Percentiles rank a stretch among this genome's conserved stretches.
phyloP scores from a whole-genome alignment of 2,797 vertebrate species.

The Muscicapa striata region DNA sequence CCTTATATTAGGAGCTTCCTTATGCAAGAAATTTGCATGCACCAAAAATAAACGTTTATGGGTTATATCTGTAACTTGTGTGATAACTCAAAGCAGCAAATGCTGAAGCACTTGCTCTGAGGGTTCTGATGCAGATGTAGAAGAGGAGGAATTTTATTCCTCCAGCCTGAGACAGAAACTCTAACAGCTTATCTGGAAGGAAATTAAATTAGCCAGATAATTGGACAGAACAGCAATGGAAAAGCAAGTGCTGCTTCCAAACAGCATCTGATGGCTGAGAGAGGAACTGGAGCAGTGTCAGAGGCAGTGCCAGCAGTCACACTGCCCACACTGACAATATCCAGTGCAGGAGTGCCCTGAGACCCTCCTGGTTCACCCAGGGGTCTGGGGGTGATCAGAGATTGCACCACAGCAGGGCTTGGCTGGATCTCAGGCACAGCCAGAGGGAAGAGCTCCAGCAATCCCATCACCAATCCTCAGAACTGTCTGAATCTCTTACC shows the following conservation, averaged over 20 bases:
- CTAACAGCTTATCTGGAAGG: slow-evolving; percentile 26
- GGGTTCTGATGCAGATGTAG: background rate
- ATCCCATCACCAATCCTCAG: background rate
- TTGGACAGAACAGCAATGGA: slow-evolving; percentile 23
- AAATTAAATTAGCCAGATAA: slow-evolving; percentile 67
- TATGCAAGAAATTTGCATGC: background rate
- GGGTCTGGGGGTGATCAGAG: background rate
- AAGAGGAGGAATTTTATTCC: background rate
- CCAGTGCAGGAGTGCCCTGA: background rate
- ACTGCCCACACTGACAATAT: background rate
- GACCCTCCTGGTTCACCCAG: rapidly evolving
- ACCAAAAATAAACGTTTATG: slow-evolving; percentile 13
- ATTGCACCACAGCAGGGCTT: background rate
- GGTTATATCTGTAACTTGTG: background rate
- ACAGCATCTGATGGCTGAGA: background rate
- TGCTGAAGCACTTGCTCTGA: background rate
- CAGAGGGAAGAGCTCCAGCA: background rate
- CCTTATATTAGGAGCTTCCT: background rate
- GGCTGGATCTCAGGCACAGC: background rate
- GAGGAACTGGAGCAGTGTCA: background rate
- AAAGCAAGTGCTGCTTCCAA: slow-evolving; percentile 20
- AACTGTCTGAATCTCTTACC: background rate
- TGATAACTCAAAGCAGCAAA: background rate
- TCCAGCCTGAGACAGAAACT: background rate
- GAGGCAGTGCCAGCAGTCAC: background rate